These are phyloP conservation scores for Dermatemys mawii DNA, from an alignment of 2,113 vertebrate species.

Conservation along the genomic window DNA sequence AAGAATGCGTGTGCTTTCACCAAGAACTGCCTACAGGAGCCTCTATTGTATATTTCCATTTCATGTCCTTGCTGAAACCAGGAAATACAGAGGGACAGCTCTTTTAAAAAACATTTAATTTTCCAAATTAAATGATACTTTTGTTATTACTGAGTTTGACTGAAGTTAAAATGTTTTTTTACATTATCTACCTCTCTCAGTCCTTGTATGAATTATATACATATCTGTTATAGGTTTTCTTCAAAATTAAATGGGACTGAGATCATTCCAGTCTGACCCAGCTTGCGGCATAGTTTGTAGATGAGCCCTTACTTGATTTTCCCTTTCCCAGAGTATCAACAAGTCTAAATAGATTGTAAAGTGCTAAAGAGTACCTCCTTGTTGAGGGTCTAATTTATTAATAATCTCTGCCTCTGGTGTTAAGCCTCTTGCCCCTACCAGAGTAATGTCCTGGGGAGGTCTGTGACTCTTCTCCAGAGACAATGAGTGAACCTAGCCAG, in stretches of 20 bases:
- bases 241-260: neutral
- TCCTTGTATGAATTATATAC: neutral
- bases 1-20: neutral
- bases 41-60: neutral
- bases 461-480: neutral
- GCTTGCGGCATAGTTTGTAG: neutral
- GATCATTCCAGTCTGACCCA: neutral
- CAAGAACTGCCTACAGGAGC: neutral
- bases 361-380: no score
- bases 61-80: neutral
- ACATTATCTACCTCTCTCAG: neutral
- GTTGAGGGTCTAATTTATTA: neutral
- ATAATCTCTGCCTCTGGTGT: neutral
- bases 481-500: neutral
- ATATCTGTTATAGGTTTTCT: rapidly evolving
- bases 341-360: neutral
- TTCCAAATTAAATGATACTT: neutral
- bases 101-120: neutral
- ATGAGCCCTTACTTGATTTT: neutral
- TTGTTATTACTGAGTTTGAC: neutral
- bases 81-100: neutral
- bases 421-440: neutral
- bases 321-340: neutral
- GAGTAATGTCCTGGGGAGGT: neutral
- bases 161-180: neutral